Evolutionary conservation across 2,888 invertebrate species (phyloP), one percentile per base, ranked within the genome.

Genomic region (Resseliella maxima): DNA sequence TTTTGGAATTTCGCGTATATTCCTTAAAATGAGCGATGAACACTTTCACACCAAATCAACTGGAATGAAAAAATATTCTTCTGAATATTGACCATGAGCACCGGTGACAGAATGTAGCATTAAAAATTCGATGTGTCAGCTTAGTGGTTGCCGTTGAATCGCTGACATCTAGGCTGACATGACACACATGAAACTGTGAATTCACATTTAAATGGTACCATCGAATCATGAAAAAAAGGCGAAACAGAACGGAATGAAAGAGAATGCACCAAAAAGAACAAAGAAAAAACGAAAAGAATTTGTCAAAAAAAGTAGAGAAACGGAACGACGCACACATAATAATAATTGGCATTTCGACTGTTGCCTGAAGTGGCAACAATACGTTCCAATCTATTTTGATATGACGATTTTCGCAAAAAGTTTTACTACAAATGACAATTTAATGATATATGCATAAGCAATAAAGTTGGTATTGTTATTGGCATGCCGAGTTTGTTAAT

Each of bases 341-440:
- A 72, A 72, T 72, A 72, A 72, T 72, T 72, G 72, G 72, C 72
- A 72, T 72, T 72, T 72, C 72, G 72, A 31, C 72, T 72, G 72
- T 10, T 72, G 72, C 31, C 72, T 31, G 72, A 72, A 72, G 15
- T 72, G 72, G 31, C 72, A 72, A 72, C 72, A 72, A 72, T 72
- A 72, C 72, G 31, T 15, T 72, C 72, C 72, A 72, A 72, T 72
- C 72, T 72, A 72, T 72, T 72, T 72, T 72, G 31, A 72, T 72
- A 72, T 72, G 72, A 72, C 31, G 72, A 31, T 72, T 72, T 72
- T 72, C 72, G 31, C 72, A 72, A 59, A 59, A n/a, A 72, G 31
- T 72, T 72, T 72, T 72, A 72, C 72, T 72, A 72, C 72, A 72
- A 72, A 72, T 72, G 72, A 72, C 72, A 72, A 27, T 72, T 72